Conservation (phyloP, 1,140 invertebrate genomes). For the Meteorus sp. region DNA sequence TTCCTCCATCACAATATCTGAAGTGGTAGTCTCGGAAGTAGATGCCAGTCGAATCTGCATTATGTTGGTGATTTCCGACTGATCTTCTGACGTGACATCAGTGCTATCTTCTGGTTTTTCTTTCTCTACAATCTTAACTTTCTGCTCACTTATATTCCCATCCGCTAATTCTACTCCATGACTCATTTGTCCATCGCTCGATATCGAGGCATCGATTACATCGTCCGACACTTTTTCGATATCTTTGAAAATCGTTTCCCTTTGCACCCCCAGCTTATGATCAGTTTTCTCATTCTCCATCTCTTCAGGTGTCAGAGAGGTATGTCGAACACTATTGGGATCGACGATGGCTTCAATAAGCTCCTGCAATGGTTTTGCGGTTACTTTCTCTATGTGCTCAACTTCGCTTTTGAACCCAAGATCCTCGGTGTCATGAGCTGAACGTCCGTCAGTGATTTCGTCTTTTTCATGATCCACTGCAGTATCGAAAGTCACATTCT, state of each 20-base stretch:
- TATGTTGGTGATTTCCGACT: too few species aligned
- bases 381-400: slow-evolving; percentile 37
- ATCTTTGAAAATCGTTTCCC: neutral
- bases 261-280: neutral
- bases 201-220: neutral
- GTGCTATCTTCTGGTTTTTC: too few species aligned
- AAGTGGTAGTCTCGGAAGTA: slow-evolving; percentile 1
- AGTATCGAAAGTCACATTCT: too few species aligned
- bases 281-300: neutral
- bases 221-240: too few species aligned
- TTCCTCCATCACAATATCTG: slow-evolving; percentile 7
- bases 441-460: neutral
- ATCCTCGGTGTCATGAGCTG: neutral
- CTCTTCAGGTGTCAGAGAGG: slow-evolving; percentile 21
- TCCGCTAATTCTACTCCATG: too few species aligned
- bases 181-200: neutral
- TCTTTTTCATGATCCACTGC: neutral
- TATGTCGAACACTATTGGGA: slow-evolving; percentile 21
- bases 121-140: too few species aligned
- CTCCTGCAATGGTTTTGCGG: slow-evolving; percentile 38
- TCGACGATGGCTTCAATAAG: slow-evolving; percentile 42
- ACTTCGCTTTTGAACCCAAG: slow-evolving; percentile 29
- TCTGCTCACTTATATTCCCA: too few species aligned
- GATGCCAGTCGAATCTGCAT: too few species aligned
- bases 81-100: too few species aligned